Conservation (phyloP, 2,888 invertebrate genomes). For the Tipula helvola region DNA sequence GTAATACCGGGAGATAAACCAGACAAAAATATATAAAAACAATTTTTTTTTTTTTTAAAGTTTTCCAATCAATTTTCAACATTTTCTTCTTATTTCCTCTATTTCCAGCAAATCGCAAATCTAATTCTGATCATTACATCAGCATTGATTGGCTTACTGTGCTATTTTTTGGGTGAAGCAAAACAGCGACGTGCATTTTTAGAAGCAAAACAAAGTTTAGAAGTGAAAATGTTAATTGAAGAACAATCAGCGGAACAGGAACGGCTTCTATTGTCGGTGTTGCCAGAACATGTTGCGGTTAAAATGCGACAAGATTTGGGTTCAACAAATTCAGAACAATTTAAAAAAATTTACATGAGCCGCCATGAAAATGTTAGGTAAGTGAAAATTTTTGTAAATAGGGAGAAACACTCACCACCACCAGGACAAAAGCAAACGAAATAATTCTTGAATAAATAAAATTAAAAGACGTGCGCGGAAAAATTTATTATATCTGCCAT, state of each 20-base stretch:
- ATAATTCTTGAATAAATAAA: too few relatives aligned
- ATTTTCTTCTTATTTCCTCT: not conserved
- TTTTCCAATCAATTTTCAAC: not conserved
- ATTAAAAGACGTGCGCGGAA: not conserved
- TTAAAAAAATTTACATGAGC: constrained; percentile 96
- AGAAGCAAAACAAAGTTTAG: constrained; percentile 81
- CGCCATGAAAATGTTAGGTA: constrained; percentile 92
- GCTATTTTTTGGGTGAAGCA: constrained; percentile 64
- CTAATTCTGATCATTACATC: constrained; percentile 56
- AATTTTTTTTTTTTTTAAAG: not conserved
- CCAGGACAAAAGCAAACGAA: not conserved
- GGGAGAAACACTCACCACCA: too few relatives aligned
- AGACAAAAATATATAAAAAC: not conserved
- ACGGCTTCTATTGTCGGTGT: constrained; percentile 76
- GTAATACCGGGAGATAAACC: not conserved
- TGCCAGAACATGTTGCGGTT: constrained; percentile 92
- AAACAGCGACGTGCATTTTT: constrained; percentile 80
- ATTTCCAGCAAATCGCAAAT: constrained; percentile 57
- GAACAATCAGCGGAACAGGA: constrained; percentile 91
- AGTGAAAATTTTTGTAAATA: constrained; percentile 22
- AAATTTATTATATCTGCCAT: not conserved
- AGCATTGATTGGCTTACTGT: constrained; percentile 59
- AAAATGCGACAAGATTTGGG: constrained; percentile 93
- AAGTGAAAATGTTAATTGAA: constrained; percentile 84
- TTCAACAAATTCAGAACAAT: constrained; percentile 74